Conservation (phyloP, 2,113 vertebrate genomes). For the Coregonus clupeaformis region DNA sequence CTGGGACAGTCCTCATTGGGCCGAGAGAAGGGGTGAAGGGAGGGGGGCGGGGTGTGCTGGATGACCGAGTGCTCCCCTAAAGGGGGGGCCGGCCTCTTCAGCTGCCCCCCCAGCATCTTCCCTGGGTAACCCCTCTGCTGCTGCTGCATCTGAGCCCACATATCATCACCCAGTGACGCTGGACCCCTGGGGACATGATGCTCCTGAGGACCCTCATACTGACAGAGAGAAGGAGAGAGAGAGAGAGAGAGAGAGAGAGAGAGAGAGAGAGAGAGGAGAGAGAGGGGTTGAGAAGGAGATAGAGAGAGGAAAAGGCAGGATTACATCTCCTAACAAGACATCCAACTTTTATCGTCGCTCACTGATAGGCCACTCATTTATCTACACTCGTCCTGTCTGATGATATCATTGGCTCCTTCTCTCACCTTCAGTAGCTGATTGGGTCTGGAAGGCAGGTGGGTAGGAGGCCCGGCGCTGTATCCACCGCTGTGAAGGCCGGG, state of each 20-base stretch:
- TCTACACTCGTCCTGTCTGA: not conserved
- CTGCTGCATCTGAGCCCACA: constrained; percentile 83
- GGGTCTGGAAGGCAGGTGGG: constrained; percentile 68
- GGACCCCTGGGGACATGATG: constrained; percentile 76
- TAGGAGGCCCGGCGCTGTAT: constrained; percentile 60
- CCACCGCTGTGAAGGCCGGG: constrained; percentile 74
- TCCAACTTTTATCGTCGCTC: not conserved
- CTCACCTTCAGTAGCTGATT: constrained; percentile 81
- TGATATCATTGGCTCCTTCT: not conserved
- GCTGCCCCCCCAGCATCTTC: constrained; percentile 66
- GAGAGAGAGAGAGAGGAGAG: constrained; percentile 9
- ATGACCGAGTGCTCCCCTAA: constrained; percentile 74
- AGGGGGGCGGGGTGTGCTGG: constrained; percentile 70
- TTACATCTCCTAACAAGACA: not conserved
- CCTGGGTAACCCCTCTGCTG: constrained; percentile 71
- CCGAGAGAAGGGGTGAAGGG: constrained; percentile 46
- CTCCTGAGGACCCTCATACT: constrained; percentile 77
- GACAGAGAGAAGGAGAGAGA: not conserved
- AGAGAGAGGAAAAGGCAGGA: not conserved
- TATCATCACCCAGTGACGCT: constrained; percentile 76
- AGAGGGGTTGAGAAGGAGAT: not conserved
- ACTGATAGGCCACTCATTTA: not conserved
- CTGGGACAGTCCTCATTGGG: constrained; percentile 74
- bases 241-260: too few species aligned
- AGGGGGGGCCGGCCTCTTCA: constrained; percentile 73